These are phyloP conservation scores for Pitta sordida DNA, from an alignment of 2,113 vertebrate genomes.

Conservation along the genomic window DNA sequence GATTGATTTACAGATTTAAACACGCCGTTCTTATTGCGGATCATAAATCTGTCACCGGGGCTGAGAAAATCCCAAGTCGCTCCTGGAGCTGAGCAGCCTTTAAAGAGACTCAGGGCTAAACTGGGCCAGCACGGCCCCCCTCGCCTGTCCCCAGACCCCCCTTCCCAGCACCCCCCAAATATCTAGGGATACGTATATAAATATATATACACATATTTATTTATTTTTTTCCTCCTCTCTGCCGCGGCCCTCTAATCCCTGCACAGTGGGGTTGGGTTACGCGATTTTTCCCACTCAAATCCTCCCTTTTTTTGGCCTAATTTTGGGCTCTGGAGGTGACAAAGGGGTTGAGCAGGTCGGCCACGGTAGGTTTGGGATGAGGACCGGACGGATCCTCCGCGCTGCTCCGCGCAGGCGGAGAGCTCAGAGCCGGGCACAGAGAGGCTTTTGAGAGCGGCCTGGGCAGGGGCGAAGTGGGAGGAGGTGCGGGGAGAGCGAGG, in stretches of 20 bases:
- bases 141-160: too few species aligned
- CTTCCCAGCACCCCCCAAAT: too few species aligned
- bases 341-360: neutral
- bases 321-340: neutral
- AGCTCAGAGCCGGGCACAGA: neutral
- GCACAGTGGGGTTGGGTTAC: rapidly evolving
- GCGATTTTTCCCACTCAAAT: rapidly evolving
- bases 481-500: neutral
- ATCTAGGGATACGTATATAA: rapidly evolving
- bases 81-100: neutral
- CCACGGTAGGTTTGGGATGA: too few species aligned
- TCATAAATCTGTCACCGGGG: constrained; percentile 89
- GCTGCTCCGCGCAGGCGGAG: neutral
- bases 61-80: constrained; percentile 69
- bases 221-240: neutral
- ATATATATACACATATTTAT: neutral
- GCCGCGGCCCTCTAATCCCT: rapidly evolving
- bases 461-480: neutral
- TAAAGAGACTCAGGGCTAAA: neutral
- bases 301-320: rapidly evolving
- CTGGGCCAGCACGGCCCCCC: neutral
- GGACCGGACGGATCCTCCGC: neutral
- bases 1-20: constrained; percentile 89
- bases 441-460: neutral
- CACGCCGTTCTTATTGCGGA: constrained; percentile 82